phyloP scores from a whole-genome alignment of 2,888 invertebrate species.

The Eupelmus urozonus region DNA sequence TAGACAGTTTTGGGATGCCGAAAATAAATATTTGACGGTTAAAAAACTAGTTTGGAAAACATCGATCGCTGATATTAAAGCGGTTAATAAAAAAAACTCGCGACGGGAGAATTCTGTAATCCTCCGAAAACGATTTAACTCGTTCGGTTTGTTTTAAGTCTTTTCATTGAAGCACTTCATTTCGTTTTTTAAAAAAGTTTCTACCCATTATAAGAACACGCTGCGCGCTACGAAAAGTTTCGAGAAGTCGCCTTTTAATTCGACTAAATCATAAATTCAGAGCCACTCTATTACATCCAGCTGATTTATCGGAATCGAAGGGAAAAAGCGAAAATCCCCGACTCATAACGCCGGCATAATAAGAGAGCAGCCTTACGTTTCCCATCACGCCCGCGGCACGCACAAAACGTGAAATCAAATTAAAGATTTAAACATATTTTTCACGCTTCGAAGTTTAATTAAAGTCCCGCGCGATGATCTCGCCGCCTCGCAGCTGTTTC shows the following conservation, averaged over 20 bases:
- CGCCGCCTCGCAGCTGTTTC: constrained; percentile 36
- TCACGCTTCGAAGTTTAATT: constrained; percentile 49
- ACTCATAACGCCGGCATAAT: constrained; percentile 1
- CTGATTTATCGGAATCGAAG: constrained; percentile 30
- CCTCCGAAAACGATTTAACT: neutral
- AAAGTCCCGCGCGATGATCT: constrained; percentile 30
- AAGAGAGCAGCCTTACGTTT: constrained; percentile 3
- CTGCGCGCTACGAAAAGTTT: too few species aligned
- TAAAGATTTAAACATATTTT: constrained; percentile 42
- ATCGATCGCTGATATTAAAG: neutral
- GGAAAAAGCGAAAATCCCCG: constrained; percentile 8
- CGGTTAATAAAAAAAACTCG: neutral
- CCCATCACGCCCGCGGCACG: constrained; percentile 3
- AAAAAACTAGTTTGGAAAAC: neutral
- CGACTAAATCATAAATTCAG: constrained; percentile 11
- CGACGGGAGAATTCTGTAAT: too few species aligned
- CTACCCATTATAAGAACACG: too few species aligned
- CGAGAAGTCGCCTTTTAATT: neutral
- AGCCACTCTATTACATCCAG: neutral
- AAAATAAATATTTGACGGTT: constrained; percentile 2
- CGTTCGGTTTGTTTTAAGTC: constrained; percentile 3
- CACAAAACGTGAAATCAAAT: constrained; percentile 20
- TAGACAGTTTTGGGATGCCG: constrained; percentile 1
- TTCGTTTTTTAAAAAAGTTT: neutral
- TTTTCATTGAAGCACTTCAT: neutral